Conservation (phyloP, 2,888 invertebrate genomes). For the Cosmorhoe ocellata region DNA sequence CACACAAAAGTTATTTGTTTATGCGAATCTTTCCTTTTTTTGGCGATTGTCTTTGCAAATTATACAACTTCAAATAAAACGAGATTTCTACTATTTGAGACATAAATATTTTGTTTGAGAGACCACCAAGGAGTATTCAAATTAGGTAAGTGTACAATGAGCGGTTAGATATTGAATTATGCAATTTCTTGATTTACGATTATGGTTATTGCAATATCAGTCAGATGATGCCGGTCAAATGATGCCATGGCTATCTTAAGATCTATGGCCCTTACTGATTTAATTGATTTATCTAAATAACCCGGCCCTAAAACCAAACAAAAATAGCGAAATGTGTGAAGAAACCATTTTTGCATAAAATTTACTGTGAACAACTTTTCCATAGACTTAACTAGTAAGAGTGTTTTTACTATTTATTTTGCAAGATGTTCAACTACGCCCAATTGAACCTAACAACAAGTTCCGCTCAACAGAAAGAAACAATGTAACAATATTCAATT, state of each 20-base stretch:
- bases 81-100: constrained; percentile 17
- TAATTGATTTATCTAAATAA: background rate
- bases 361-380: too few species aligned
- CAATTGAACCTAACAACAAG: background rate
- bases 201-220: constrained; percentile 17
- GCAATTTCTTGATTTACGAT: constrained; percentile 21
- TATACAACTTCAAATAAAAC: constrained; percentile 15
- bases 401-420: too few species aligned
- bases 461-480: constrained; percentile 4
- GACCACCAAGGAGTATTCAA: constrained; percentile 24
- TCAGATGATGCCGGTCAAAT: constrained; percentile 6
- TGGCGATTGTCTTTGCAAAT: constrained; percentile 16
- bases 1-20: constrained; percentile 11
- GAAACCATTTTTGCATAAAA: too few species aligned
- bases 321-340: too few species aligned
- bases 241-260: constrained; percentile 10
- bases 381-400: too few species aligned
- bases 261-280: constrained; percentile 13
- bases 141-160: constrained; percentile 22
- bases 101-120: constrained; percentile 18
- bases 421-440: too few species aligned
- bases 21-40: constrained; percentile 14
- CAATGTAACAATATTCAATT: constrained; percentile 14
- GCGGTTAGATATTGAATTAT: constrained; percentile 16
- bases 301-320: too few species aligned